Conservation (phyloP, 2,888 invertebrate species). For the Drosophila buzzatii region DNA sequence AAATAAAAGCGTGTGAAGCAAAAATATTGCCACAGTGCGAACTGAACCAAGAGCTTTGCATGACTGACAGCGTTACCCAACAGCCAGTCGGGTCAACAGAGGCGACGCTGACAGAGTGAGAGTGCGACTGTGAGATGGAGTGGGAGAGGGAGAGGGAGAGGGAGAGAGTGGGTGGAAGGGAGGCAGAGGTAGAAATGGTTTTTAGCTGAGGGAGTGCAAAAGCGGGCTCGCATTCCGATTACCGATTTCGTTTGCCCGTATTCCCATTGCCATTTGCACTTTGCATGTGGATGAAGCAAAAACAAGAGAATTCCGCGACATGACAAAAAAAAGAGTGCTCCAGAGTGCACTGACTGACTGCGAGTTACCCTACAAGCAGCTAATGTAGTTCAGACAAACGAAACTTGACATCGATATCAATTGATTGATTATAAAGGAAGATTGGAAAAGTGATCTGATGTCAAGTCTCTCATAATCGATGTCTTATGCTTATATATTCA, state of each 20-base stretch:
- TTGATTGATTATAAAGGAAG: neutral
- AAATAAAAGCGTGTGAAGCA: constrained; percentile 71
- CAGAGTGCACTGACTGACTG: neutral
- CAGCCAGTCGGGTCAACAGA: neutral
- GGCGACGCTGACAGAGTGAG: neutral
- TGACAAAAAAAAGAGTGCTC: neutral
- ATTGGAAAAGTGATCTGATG: too few species aligned
- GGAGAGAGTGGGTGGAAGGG: neutral
- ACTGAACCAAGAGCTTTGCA: constrained; percentile 28
- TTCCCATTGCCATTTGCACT: constrained; percentile 59
- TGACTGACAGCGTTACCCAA: constrained; percentile 20
- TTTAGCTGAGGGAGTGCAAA: constrained; percentile 8
- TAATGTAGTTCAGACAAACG: neutral
- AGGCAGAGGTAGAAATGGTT: neutral
- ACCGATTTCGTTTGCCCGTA: constrained; percentile 43
- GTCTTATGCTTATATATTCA: too few species aligned
- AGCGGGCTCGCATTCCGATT: constrained; percentile 26
- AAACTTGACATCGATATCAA: too few species aligned
- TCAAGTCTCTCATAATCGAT: too few species aligned
- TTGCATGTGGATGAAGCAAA: constrained; percentile 30
- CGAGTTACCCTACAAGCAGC: neutral
- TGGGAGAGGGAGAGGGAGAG: neutral
- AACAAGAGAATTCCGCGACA: constrained; percentile 5
- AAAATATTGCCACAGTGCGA: constrained; percentile 57
- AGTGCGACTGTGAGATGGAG: neutral